These are phyloP conservation scores for Cantharis flavilabris DNA, from an alignment of 2,888 invertebrate genomes.

Conservation along the genomic window DNA sequence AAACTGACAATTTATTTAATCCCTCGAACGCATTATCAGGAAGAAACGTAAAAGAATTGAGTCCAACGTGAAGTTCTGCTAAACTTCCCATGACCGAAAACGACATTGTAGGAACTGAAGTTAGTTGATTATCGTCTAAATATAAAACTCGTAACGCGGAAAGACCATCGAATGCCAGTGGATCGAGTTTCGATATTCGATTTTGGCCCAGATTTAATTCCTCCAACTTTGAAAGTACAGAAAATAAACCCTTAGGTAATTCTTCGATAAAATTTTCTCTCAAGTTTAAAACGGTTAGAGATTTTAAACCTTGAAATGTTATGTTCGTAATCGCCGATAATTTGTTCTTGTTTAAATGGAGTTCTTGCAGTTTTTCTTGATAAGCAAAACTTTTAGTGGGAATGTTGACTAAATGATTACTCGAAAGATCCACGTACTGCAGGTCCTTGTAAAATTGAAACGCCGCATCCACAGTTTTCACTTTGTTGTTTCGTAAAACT, in stretches of 20 bases:
- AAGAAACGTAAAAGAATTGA: constrained; percentile 78
- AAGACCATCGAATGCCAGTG: constrained; percentile 76
- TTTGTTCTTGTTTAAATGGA: constrained; percentile 84
- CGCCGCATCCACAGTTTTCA: constrained; percentile 86
- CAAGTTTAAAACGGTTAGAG: constrained; percentile 79
- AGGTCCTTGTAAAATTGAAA: constrained; percentile 88
- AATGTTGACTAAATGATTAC: constrained; percentile 82
- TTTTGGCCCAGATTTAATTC: constrained; percentile 87
- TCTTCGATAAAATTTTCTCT: constrained; percentile 82
- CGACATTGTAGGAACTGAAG: constrained; percentile 74
- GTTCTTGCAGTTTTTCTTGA: constrained; percentile 80
- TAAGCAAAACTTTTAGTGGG: constrained; percentile 78
- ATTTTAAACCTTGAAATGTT: constrained; percentile 79
- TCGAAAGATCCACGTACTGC: constrained; percentile 82
- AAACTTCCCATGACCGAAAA: constrained; percentile 75
- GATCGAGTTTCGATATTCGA: constrained; percentile 79
- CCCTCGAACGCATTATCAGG: constrained; percentile 80
- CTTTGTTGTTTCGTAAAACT: constrained; percentile 82
- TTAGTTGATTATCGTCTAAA: constrained; percentile 83
- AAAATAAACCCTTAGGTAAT: constrained; percentile 74
- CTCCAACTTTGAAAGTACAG: constrained; percentile 74
- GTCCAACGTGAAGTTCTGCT: constrained; percentile 83
- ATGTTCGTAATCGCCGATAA: constrained; percentile 78
- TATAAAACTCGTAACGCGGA: constrained; percentile 78
- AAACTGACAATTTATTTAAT: constrained; percentile 71